Evolutionary conservation across 1,140 invertebrate genomes (phyloP).

Genomic region (Cherax quadricarinatus): DNA sequence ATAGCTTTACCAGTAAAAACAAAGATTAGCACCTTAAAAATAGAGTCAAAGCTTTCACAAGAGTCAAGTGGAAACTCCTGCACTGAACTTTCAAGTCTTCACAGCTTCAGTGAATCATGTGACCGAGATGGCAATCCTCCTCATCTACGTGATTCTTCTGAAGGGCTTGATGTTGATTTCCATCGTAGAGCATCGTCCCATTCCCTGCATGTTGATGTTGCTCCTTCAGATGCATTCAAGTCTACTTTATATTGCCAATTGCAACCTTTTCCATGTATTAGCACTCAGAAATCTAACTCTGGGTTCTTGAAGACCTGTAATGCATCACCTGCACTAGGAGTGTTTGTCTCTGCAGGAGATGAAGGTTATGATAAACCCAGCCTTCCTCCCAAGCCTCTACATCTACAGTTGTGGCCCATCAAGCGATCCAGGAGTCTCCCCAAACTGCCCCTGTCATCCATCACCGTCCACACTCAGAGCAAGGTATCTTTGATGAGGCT

Average conservation of each 20-base stretch:
- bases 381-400: constrained; percentile 51
- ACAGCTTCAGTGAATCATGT: constrained; percentile 66
- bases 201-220: constrained; percentile 39
- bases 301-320: background rate
- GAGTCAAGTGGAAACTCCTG: constrained; percentile 42
- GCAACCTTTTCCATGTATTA: constrained; percentile 21
- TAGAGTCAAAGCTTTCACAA: constrained; percentile 39
- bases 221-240: constrained; percentile 32
- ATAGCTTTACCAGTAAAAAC: constrained; percentile 5
- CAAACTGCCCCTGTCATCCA: constrained; percentile 50
- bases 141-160: constrained; percentile 48
- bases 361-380: constrained; percentile 9
- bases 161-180: constrained; percentile 61
- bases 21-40: background rate
- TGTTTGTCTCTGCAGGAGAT: background rate
- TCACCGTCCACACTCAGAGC: constrained; percentile 54
- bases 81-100: constrained; percentile 58
- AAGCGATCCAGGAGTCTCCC: constrained; percentile 72
- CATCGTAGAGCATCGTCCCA: constrained; percentile 60
- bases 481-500: constrained; percentile 64
- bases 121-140: constrained; percentile 40
- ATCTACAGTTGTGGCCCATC: constrained; percentile 66
- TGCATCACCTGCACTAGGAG: constrained; percentile 7
- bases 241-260: constrained; percentile 58
- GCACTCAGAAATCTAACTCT: constrained; percentile 1